A percentile compares a stretch with the other conserved stretches of the same genome.
phyloP scores from a whole-genome alignment of 1,140 invertebrate species.

The Brachionus paranguensis region DNA sequence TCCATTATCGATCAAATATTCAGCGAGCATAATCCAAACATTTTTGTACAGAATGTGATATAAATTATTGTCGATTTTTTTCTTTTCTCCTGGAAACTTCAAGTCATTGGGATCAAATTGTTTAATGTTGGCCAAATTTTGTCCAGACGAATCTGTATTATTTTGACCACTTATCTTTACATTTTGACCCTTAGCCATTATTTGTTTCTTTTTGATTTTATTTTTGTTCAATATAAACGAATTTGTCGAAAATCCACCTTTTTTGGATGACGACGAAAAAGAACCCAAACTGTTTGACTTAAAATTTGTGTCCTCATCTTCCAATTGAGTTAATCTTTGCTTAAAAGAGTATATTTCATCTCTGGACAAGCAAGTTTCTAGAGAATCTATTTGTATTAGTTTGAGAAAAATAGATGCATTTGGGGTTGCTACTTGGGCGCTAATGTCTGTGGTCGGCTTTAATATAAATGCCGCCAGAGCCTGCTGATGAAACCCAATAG shows the following conservation, averaged over 20 bases:
- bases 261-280: neutral
- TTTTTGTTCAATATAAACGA: neutral
- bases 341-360: neutral
- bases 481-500: constrained; percentile 24
- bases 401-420: constrained; percentile 6
- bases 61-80: constrained; percentile 14
- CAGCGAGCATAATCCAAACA: constrained; percentile 21
- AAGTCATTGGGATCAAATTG: neutral
- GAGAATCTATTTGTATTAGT: neutral
- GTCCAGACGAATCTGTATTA: neutral
- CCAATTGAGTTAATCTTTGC: constrained; percentile 16
- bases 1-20: constrained; percentile 21
- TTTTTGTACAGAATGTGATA: constrained; percentile 2
- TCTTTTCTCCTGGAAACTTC: constrained; percentile 2
- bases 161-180: neutral
- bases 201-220: neutral
- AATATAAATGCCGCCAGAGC: neutral
- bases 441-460: neutral
- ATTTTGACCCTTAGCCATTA: neutral
- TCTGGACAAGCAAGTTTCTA: neutral
- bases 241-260: neutral
- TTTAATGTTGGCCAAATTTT: neutral
- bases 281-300: neutral
- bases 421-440: neutral
- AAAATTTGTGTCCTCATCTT: constrained; percentile 1